Evolutionary conservation across 2,888 invertebrate genomes (phyloP).

Genomic region (Stenichneumon culpator): DNA sequence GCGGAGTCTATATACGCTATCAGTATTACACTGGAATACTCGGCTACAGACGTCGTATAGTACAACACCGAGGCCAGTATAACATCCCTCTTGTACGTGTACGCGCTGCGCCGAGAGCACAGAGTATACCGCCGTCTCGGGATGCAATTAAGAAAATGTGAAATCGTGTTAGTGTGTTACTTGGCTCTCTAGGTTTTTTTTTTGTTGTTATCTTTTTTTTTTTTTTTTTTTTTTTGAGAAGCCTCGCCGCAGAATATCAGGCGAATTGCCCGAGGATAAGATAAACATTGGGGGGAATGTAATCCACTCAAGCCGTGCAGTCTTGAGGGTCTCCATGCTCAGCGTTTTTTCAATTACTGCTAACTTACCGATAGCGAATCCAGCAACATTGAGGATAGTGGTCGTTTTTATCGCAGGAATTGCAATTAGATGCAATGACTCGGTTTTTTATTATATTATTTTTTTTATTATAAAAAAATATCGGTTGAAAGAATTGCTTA

Average conservation of each 20-base stretch:
- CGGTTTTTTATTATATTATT: not conserved
- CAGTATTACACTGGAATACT: conserved; percentile 28
- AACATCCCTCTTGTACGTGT: conserved; percentile 50
- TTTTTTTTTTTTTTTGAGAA: not conserved
- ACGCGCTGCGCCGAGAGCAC: not conserved
- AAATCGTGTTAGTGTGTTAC: conserved; percentile 78
- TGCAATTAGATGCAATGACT: not conserved
- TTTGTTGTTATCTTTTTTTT: not conserved
- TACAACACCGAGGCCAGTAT: conserved; percentile 50
- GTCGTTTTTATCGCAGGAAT: not conserved
- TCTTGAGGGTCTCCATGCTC: conserved; percentile 25
- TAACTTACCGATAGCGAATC: not conserved
- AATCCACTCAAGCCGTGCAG: conserved; percentile 27
- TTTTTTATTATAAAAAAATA: not conserved
- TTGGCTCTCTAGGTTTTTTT: conserved; percentile 18
- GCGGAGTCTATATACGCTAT: conserved; percentile 22
- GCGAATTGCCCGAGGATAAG: conserved; percentile 32
- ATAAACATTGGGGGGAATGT: conserved; percentile 36
- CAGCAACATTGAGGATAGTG: not conserved
- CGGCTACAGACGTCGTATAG: conserved; percentile 37
- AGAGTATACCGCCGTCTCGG: conserved; percentile 10
- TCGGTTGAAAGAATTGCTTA: not conserved
- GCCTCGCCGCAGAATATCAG: conserved; percentile 9
- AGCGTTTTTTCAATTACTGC: not conserved
- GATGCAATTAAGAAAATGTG: conserved; percentile 66